Evolutionary conservation across 2,888 invertebrate genomes (phyloP).

Genomic region (Tachystola acroxantha): DNA sequence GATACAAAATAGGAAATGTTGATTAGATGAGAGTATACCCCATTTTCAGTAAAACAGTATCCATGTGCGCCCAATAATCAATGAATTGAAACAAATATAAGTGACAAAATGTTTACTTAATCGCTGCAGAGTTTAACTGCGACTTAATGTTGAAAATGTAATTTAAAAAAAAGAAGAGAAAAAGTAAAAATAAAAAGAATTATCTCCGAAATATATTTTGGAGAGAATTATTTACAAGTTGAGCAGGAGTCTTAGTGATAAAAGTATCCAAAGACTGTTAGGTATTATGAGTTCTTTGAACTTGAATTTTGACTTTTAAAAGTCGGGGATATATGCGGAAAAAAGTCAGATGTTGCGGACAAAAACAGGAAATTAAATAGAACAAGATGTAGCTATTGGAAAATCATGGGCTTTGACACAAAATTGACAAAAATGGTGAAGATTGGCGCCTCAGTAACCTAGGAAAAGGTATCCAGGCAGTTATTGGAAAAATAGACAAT

Average conservation of each 20-base stretch:
- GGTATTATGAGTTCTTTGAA: slow-evolving; percentile 71
- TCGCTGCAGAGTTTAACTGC: slow-evolving; percentile 37
- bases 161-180: slow-evolving; percentile 43
- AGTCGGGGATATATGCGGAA: slow-evolving; percentile 62
- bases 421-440: slow-evolving; percentile 39
- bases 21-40: slow-evolving; percentile 1
- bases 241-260: slow-evolving; percentile 74
- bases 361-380: slow-evolving; percentile 46
- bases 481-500: slow-evolving; percentile 24
- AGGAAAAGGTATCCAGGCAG: slow-evolving; percentile 30
- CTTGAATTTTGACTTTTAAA: slow-evolving; percentile 58
- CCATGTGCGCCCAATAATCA: slow-evolving; percentile 19
- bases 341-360: slow-evolving; percentile 58
- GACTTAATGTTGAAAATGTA: slow-evolving; percentile 47
- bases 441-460: slow-evolving; percentile 42
- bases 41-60: slow-evolving; percentile 9
- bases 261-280: slow-evolving; percentile 76
- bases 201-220: slow-evolving; percentile 75
- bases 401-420: slow-evolving; percentile 55
- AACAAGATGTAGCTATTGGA: slow-evolving; percentile 51
- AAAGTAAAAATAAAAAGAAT: slow-evolving; percentile 41
- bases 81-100: slow-evolving; percentile 8
- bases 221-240: slow-evolving; percentile 74
- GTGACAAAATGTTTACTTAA: slow-evolving; percentile 38
- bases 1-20: slow-evolving; percentile 12